Base-by-base conservation (phyloP, 2,888 invertebrate species). In the Ceratothoa steindachneri region DNA sequence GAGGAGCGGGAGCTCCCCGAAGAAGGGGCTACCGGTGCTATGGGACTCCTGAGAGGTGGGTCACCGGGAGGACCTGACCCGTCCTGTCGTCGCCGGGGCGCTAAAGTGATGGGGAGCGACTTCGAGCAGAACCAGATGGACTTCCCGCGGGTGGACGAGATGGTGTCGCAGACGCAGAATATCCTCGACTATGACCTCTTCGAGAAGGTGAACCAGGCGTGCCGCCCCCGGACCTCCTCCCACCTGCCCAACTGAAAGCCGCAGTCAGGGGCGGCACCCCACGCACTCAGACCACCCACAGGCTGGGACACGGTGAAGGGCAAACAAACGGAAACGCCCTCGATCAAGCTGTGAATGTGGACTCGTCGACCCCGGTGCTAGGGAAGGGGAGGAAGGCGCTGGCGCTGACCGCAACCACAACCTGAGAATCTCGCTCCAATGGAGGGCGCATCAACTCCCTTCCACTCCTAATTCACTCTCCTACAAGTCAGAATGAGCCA, bases 81-180 rank as follows among this genome's bases (percentile, higher is more conserved):
- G 12, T 60, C 60, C 27, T 12, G 27, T 12, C 12, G 19, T n/a
- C n/a, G 19, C 12, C 52, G 19, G 1, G 52, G 52, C 52, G 15
- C 52, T 1, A 51, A 51, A n/a, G n/a, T n/a, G 52, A 51, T 15
- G 3, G 19, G 1, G 52, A 51, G n/a, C 1, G 12, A 12, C 12
- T n/a, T 24, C 12, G 60, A 60, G 12, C 60, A 60, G 27, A 1
- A 12, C 60, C 19, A 60, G 27, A 60, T 60, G 60, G 69, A 65
- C 24, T 76, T 76, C 60, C 76, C 76, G n/a, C 66, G 76, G 15
- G 22, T 70, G 30, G 64, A 70, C 2, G 76, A 76, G 28, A 55
- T 76, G 67, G 67, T 76, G 66, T 24, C 51, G 27, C 70, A 76
- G 65, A 76, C 73, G 4, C 19, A 55, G 9, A 55, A 71, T n/a